Base-by-base conservation (phyloP, 2,888 invertebrate species). In the Bunonema sp. region DNA sequence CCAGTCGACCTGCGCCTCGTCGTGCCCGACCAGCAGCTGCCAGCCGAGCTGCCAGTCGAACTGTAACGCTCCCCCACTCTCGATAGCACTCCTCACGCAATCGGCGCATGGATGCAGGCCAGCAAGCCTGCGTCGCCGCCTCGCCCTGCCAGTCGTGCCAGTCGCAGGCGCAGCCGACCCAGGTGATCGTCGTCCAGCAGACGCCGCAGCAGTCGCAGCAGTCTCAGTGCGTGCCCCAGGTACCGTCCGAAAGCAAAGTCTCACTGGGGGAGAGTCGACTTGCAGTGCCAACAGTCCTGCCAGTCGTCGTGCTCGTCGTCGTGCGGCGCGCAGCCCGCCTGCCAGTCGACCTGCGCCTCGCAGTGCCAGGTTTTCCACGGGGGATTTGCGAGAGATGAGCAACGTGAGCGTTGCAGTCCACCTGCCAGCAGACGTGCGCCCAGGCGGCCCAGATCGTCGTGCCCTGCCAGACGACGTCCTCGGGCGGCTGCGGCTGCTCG, bases 391-490 rank as follows among this genome's bases (percentile, higher is more conserved):
- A 26, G 28, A 26, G 28, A 26, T 7, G 12, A 26, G 8, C 8
- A 26, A 10, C 8, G 28, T 10, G 8, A 10, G 8, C 22, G 5
- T 39, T 33, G 10, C 34, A 42, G 38, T 30, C 49, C 24, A 57
- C 56, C 15, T 57, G 56, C 42, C 49, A 49, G 43, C 47, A 46
- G 33, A 57, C 56, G n/a, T 57, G 56, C 45, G 50, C 52, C 32
- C 54, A 54, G 39, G 52, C 28, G 3, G n/a, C 15, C 20, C 12
- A 21, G 20, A 35, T 4, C 19, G 24, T 35, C 35, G 26, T 26
- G 24, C 35, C 15, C 24, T 26, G 7, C 10, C 1, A 18, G 2
- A 32, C 5, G n/a, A n/a, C n/a, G n/a, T n/a, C n/a, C n/a, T n/a
- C n/a, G n/a, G 34, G 41, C 18, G 18, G 34, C 15, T 56, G 56